Conservation (phyloP, 2,797 vertebrate species). For the Manis pentadactyla region DNA sequence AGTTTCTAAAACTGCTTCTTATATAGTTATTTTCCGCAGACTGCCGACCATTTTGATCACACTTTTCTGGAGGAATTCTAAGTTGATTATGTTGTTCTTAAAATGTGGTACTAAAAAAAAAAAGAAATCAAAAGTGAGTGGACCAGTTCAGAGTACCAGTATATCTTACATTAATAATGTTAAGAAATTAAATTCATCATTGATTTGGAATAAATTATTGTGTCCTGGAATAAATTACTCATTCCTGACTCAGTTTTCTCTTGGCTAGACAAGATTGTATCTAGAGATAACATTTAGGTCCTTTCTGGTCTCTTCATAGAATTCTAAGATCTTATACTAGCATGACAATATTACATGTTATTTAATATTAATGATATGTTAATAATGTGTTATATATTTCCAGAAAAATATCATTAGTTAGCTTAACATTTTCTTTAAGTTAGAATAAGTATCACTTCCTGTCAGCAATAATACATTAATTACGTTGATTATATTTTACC, state of each 20-base stretch:
- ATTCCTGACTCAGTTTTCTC: neutral
- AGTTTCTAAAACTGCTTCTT: neutral
- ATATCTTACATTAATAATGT: neutral
- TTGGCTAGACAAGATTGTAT: neutral
- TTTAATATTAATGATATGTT: neutral
- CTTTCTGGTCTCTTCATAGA: neutral
- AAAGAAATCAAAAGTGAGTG: neutral
- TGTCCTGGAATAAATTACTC: neutral
- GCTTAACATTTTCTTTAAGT: neutral
- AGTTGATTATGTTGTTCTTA: neutral
- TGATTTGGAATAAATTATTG: slow-evolving; percentile 11
- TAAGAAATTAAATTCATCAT: neutral
- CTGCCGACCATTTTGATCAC: neutral
- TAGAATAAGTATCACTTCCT: neutral
- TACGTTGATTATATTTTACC: neutral
- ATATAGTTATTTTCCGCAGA: neutral
- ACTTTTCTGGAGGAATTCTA: neutral
- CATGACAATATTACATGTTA: neutral
- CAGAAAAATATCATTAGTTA: neutral
- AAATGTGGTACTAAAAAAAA: neutral
- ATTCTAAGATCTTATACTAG: neutral
- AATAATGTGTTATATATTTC: neutral
- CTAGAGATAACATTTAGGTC: neutral
- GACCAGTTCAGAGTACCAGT: neutral
- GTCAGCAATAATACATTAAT: neutral